phyloP scores from a whole-genome alignment of 2,888 invertebrate genomes.

The Rotaria sp. region DNA sequence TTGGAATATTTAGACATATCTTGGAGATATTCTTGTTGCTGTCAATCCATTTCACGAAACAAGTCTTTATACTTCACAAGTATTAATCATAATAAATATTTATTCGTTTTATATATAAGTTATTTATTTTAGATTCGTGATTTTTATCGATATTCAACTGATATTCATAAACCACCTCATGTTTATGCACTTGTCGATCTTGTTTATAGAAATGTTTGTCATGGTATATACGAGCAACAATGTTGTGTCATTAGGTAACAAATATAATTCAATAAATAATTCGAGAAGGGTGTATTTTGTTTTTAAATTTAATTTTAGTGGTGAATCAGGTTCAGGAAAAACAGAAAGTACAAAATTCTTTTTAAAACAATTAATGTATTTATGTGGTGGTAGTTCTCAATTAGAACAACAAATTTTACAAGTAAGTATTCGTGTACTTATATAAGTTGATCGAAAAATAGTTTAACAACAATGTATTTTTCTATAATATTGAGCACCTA shows the following conservation, averaged over 20 bases:
- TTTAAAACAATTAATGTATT: conserved; percentile 51
- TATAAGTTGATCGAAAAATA: too few species aligned
- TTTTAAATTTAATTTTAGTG: conserved; percentile 44
- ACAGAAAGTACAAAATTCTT: conserved; percentile 53
- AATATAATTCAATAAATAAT: conserved; percentile 44
- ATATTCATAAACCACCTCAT: conserved; percentile 48
- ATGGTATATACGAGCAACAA: conserved; percentile 40
- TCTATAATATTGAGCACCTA: too few species aligned
- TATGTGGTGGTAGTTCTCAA: conserved; percentile 50
- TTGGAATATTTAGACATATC: conserved; percentile 42
- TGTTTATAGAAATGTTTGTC: conserved; percentile 46
- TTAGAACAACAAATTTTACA: conserved; percentile 53
- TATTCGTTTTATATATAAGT: not conserved
- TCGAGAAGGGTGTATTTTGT: too few species aligned
- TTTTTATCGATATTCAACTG: conserved; percentile 46
- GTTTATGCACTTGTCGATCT: conserved; percentile 52
- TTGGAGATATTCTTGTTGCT: conserved; percentile 43
- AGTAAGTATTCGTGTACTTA: conserved; percentile 43
- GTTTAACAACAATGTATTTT: too few species aligned
- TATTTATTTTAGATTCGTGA: conserved; percentile 43
- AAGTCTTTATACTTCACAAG: conserved; percentile 41
- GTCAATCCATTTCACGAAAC: conserved; percentile 43
- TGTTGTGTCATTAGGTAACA: conserved; percentile 47
- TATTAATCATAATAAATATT: not conserved
- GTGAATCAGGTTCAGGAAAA: conserved; percentile 54